Evolutionary conservation across 2,797 vertebrate species (phyloP).

Genomic region (Eidolon dupreanum): DNA sequence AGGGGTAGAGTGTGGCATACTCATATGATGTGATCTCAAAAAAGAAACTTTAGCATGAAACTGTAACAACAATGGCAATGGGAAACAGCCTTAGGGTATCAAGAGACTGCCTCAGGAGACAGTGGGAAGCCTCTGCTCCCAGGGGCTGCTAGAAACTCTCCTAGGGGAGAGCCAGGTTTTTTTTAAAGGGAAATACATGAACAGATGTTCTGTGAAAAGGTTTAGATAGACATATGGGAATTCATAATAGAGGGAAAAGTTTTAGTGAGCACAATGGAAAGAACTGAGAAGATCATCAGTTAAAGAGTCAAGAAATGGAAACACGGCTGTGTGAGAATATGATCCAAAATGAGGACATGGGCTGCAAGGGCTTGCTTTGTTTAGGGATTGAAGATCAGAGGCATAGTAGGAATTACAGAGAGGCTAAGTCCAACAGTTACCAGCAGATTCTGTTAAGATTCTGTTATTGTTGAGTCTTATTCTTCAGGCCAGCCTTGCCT

Average conservation of each 20-base stretch:
- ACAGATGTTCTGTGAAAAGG: background rate
- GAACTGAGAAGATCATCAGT: background rate
- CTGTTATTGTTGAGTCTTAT: background rate
- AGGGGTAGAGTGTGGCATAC: background rate
- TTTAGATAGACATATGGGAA: background rate
- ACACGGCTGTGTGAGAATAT: background rate
- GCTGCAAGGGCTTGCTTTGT: slow-evolving; percentile 1
- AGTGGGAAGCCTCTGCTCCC: background rate
- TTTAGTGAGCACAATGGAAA: background rate
- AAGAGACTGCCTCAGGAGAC: background rate
- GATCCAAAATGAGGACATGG: background rate
- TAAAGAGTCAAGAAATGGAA: background rate
- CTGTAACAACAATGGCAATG: background rate
- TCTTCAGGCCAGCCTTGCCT: background rate
- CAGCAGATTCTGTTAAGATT: background rate
- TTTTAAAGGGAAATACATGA: background rate
- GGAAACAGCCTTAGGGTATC: background rate
- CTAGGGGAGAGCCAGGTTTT: background rate
- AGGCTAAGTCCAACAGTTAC: background rate
- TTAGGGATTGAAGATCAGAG: background rate
- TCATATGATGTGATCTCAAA: background rate
- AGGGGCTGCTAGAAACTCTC: background rate
- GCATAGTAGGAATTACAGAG: background rate
- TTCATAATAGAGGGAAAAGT: background rate
- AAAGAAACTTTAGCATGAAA: background rate